Percentiles rank a stretch among this genome's conserved stretches.
These are phyloP conservation scores for Megaustenia siamemsis DNA, from an alignment of 2,888 invertebrate species.

Conservation along the genomic window DNA sequence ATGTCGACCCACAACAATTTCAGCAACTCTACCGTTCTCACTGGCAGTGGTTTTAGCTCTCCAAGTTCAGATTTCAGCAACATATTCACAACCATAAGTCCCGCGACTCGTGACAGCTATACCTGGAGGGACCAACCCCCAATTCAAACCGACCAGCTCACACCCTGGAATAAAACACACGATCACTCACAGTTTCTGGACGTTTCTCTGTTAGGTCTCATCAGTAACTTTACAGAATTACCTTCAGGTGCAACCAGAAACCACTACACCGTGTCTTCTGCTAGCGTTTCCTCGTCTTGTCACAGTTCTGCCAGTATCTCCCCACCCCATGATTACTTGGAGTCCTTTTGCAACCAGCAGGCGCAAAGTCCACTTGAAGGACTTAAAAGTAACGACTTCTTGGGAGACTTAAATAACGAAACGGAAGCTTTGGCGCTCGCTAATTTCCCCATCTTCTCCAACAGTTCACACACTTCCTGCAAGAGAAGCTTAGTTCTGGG, in stretches of 20 bases:
- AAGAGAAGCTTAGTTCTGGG: constrained; percentile 42
- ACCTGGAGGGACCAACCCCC: constrained; percentile 44
- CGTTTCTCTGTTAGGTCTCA: neutral
- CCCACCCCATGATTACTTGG: constrained; percentile 37
- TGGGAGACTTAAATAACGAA: neutral
- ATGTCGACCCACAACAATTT: neutral
- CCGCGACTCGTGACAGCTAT: constrained; percentile 32
- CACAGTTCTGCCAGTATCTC: constrained; percentile 33
- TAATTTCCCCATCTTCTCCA: constrained; percentile 32
- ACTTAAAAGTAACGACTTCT: neutral
- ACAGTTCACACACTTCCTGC: neutral
- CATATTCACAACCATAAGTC: constrained; percentile 29
- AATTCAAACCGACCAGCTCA: constrained; percentile 20
- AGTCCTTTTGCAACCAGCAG: constrained; percentile 9
- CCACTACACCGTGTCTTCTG: constrained; percentile 39
- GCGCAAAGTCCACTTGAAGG: neutral
- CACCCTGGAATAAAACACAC: constrained; percentile 22
- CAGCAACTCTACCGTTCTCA: neutral
- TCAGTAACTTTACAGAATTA: neutral
- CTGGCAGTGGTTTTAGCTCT: neutral
- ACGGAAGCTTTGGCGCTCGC: constrained; percentile 21
- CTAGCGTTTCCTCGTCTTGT: constrained; percentile 19
- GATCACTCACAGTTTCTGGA: neutral
- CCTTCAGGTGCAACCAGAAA: constrained; percentile 7
- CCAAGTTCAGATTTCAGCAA: constrained; percentile 13